Base-by-base conservation (phyloP, 1,140 invertebrate species). In the Drosophila nigrodunni region DNA sequence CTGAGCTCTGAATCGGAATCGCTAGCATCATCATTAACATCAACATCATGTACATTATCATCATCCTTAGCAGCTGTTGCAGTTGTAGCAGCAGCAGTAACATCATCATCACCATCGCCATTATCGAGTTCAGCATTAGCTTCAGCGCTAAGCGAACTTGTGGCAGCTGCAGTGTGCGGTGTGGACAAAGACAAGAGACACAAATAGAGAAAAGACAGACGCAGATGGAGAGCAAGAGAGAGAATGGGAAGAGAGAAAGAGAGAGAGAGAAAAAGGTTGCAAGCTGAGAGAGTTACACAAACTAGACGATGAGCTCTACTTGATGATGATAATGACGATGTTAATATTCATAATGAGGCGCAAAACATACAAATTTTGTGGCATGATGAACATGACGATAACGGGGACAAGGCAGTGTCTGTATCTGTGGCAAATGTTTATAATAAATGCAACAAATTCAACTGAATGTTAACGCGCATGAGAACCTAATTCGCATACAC, bases 1-100 rank as follows among this genome's bases (percentile, higher is more conserved):
- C 90, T 92, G 49, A 91, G 77, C 73, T 92, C 91, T 61, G 91
- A 85, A 68, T 92, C 92, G 66, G 89, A 85, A 68, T 92, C 92
- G 64, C 75, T 92, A 50, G 13, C 39, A 69, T 83, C 80, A 66
- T 77, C 81, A 67, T 52, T 54, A 65, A 44, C 50, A 71, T 59
- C 59, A 71, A 49, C 59, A 77, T 41, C 57, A 74, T 21, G 18
- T 21, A 70, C 64, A 58, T 62, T 37, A 62, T 77, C 50, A 59
- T 65, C 50, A 67, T 79, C 75, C 65, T 44, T 57, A 60, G 43
- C 47, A 43, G 44, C 55, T 25, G 37, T 18, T 54, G 46, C 59
- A 65, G 13, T 30, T 30, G 25, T 47, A 44, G 44, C 44, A 60
- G 34, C 30, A 30, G 41, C 64, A 57, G 43, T 13, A 37, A 7